A percentile compares a stretch with the other conserved stretches of the same genome.
phyloP scores from a whole-genome alignment of 23 tunicate species.

The Corella eumyota region DNA sequence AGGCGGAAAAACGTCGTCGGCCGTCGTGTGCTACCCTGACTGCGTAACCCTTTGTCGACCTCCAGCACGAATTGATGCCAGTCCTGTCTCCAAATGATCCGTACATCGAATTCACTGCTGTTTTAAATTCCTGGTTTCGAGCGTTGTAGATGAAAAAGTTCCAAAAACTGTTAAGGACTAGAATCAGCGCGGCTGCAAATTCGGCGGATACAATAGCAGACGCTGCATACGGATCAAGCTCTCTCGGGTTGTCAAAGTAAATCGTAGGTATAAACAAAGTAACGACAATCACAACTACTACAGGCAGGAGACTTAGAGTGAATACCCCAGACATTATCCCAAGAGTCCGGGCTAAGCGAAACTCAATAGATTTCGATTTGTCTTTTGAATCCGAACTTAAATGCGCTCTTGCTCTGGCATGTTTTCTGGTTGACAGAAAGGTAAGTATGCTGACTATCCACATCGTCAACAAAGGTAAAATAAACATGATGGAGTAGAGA shows the following conservation, averaged over 20 bases:
- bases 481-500: constrained; percentile 27
- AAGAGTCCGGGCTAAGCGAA: constrained; percentile 48
- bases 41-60: constrained; percentile 11
- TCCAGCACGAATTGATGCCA: constrained; percentile 14
- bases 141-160: constrained; percentile 67
- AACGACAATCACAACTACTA: constrained; percentile 12
- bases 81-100: neutral
- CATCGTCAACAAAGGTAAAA: constrained; percentile 43
- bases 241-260: constrained; percentile 2
- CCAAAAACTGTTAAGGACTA: constrained; percentile 64
- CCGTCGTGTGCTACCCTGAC: constrained; percentile 44
- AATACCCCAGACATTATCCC: constrained; percentile 65
- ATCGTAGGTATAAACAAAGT: constrained; percentile 11
- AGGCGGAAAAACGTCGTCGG: constrained; percentile 27
- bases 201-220: constrained; percentile 9
- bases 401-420: constrained; percentile 25
- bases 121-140: constrained; percentile 36
- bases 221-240: constrained; percentile 13
- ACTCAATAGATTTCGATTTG: constrained; percentile 19
- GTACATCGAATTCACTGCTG: constrained; percentile 16
- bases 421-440: constrained; percentile 25
- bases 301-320: constrained; percentile 40
- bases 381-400: constrained; percentile 10
- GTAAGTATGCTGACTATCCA: constrained; percentile 55
- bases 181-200: constrained; percentile 21